These are phyloP conservation scores for Peromyscus leucopus DNA, from an alignment of 2,113 vertebrate genomes.

Conservation along the genomic window DNA sequence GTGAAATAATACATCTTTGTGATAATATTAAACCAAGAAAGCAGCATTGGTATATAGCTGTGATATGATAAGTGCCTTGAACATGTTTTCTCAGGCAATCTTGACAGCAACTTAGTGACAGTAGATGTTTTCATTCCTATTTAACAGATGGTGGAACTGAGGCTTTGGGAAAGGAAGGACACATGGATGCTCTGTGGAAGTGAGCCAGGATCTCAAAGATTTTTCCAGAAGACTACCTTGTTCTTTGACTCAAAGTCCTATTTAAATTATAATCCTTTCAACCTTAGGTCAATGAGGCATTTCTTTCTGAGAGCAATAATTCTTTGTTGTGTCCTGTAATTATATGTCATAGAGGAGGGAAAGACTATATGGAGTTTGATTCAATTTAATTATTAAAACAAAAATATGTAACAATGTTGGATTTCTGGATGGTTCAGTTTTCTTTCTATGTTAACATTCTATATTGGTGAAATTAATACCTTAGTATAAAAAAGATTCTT, in stretches of 20 bases:
- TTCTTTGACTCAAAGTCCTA: neutral
- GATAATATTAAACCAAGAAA: conserved; percentile 61
- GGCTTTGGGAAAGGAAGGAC: neutral
- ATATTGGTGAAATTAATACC: conserved; percentile 31
- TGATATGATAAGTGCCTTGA: conserved; percentile 9
- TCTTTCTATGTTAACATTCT: conserved; percentile 22
- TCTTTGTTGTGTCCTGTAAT: conserved; percentile 52
- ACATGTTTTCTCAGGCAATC: neutral
- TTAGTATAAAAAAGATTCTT: conserved; percentile 52
- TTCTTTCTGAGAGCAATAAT: conserved; percentile 47
- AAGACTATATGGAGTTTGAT: conserved; percentile 65
- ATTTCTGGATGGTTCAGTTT: conserved; percentile 14
- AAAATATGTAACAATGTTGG: conserved; percentile 54
- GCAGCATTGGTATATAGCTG: conserved; percentile 15
- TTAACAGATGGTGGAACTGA: conserved; percentile 60
- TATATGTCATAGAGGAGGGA: conserved; percentile 59
- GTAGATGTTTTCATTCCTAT: conserved; percentile 14
- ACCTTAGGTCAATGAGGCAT: neutral
- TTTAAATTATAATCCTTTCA: conserved; percentile 46
- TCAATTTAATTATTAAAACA: conserved; percentile 65
- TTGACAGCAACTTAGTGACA: neutral
- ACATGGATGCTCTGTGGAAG: neutral
- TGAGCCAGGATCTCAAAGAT: neutral
- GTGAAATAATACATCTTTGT: conserved; percentile 14
- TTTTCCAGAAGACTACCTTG: conserved; percentile 35